Evolutionary conservation across 2,113 vertebrate genomes (phyloP).

Genomic region (Panthera leo): DNA sequence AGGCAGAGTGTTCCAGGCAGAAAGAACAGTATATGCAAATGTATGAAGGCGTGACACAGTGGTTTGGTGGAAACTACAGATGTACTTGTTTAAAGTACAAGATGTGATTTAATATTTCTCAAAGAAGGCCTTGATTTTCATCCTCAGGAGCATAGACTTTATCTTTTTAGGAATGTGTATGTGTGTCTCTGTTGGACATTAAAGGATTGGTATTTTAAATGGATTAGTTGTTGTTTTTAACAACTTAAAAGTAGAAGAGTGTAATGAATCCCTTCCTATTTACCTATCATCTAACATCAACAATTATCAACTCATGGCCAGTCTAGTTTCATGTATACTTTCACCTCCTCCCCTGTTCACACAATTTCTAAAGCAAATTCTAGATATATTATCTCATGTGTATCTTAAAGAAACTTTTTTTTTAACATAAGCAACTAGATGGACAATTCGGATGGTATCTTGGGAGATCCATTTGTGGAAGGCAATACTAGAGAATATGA

Average conservation of each 20-base stretch:
- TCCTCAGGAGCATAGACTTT: background rate
- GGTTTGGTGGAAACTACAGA: background rate
- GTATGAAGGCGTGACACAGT: background rate
- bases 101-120: background rate
- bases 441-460: background rate
- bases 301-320: background rate
- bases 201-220: background rate
- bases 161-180: background rate
- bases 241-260: background rate
- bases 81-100: slow-evolving; percentile 1
- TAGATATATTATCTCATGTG: background rate
- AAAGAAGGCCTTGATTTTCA: background rate
- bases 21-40: slow-evolving; percentile 31
- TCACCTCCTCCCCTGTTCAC: background rate
- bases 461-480: background rate
- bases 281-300: background rate
- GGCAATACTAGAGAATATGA: background rate
- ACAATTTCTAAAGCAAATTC: slow-evolving; percentile 12
- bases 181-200: background rate
- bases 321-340: background rate
- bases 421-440: background rate
- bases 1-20: background rate
- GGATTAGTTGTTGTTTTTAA: background rate
- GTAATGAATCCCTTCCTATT: background rate
- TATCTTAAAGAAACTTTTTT: background rate